These are phyloP conservation scores for Eidolon dupreanum DNA, from an alignment of 2,797 vertebrate genomes.

Conservation along the genomic window DNA sequence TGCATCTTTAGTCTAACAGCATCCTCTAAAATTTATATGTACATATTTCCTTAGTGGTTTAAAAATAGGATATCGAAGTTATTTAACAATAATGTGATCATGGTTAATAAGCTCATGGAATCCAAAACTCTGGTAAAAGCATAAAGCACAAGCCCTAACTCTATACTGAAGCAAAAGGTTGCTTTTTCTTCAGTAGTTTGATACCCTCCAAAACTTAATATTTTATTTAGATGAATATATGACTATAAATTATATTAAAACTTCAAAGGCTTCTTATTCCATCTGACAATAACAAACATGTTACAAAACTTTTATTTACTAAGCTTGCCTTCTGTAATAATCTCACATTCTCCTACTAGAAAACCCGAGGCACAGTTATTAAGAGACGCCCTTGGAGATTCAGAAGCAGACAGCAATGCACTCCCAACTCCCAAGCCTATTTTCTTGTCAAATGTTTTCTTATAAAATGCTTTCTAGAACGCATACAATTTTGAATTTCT, in stretches of 20 bases:
- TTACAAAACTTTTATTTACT: background rate
- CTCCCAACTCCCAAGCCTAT: background rate
- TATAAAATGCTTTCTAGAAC: background rate
- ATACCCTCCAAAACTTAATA: background rate
- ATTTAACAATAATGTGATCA: background rate
- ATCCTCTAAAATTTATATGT: background rate
- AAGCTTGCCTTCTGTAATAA: background rate
- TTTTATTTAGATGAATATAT: constrained; percentile 31
- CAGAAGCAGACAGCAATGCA: background rate
- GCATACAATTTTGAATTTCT: background rate
- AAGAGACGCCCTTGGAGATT: background rate
- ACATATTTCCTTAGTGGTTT: background rate
- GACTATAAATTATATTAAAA: constrained; percentile 31
- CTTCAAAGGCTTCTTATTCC: background rate
- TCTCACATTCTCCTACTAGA: background rate
- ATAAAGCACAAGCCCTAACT: background rate
- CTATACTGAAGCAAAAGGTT: background rate
- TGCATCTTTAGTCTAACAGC: background rate
- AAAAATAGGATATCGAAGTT: background rate
- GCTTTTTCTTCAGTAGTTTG: constrained; percentile 12
- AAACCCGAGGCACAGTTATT: background rate
- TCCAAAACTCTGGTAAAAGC: background rate
- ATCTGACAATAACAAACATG: background rate
- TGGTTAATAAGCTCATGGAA: background rate
- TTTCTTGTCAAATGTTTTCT: background rate